These are phyloP conservation scores for Xanthorhoe spadicearia DNA, from an alignment of 2,888 invertebrate species.

Conservation along the genomic window DNA sequence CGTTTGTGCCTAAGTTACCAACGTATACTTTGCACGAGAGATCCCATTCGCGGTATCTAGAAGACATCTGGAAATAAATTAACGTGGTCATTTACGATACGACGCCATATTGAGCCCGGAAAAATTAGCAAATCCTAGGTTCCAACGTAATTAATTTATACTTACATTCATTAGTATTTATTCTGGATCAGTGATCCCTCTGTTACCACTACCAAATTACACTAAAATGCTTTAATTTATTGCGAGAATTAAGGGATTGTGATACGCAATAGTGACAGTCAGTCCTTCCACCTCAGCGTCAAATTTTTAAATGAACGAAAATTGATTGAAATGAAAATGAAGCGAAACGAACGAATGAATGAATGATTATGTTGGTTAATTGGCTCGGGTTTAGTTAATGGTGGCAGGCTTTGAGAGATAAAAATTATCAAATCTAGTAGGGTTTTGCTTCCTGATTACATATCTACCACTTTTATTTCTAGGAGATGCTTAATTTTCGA, in stretches of 20 bases:
- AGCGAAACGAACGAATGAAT: background rate
- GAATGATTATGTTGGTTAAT: no score
- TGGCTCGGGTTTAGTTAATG: no score
- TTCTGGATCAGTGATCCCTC: background rate
- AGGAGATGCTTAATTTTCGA: no score
- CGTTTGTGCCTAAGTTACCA: constrained; percentile 95
- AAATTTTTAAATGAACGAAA: background rate
- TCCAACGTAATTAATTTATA: background rate
- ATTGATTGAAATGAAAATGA: no score
- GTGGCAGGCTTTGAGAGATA: no score
- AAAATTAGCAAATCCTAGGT: background rate
- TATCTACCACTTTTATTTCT: no score
- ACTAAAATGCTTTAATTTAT: background rate
- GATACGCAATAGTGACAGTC: background rate
- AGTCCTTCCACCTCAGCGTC: background rate
- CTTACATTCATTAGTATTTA: constrained; percentile 18
- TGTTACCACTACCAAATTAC: background rate
- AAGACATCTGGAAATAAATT: constrained; percentile 85
- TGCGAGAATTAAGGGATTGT: background rate
- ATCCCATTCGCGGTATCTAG: constrained; percentile 91
- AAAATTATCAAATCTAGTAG: no score
- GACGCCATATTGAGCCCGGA: constrained; percentile 16
- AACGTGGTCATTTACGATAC: constrained; percentile 39
- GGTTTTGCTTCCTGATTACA: no score
- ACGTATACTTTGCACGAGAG: constrained; percentile 96